Conservation (phyloP, 1,140 invertebrate species). For the Trissolcus basalis region DNA sequence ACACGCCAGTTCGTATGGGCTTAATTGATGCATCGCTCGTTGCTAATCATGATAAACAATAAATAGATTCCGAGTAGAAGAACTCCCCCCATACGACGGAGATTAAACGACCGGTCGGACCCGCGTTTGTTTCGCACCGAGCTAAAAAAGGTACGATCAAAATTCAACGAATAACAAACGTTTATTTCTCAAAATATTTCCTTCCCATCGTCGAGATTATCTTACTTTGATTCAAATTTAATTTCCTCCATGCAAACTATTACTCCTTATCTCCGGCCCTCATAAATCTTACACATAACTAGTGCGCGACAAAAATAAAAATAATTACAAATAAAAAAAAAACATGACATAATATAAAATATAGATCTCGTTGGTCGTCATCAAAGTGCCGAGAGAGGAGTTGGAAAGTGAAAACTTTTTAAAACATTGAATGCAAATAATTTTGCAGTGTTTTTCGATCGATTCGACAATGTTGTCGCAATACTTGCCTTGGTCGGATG, state of each 20-base stretch:
- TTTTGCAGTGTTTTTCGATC: no score
- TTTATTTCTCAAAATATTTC: constrained; percentile 8
- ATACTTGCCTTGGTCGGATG: background rate
- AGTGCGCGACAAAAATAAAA: no score
- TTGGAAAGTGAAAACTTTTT: no score
- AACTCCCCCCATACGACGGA: constrained; percentile 23
- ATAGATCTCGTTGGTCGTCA: no score
- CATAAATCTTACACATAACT: background rate
- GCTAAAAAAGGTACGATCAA: constrained; percentile 15
- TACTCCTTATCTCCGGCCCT: background rate
- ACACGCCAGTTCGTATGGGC: constrained; percentile 48
- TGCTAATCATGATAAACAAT: constrained; percentile 71
- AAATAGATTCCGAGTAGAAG: constrained; percentile 65
- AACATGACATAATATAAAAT: no score
- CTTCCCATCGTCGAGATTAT: constrained; percentile 2
- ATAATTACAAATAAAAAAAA: no score
- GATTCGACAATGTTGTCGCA: no score
- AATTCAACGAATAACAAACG: constrained; percentile 12
- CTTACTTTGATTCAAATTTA: constrained; percentile 14
- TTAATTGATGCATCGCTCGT: constrained; percentile 71
- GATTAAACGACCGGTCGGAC: constrained; percentile 23
- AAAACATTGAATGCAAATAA: no score
- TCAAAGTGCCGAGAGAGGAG: no score
- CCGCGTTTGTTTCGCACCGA: no score
- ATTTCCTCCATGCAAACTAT: constrained; percentile 12